Percentiles rank a stretch among this genome's conserved stretches.
Conservation (phyloP, 1,140 invertebrate species). For the Philotrypesis tridentata region DNA sequence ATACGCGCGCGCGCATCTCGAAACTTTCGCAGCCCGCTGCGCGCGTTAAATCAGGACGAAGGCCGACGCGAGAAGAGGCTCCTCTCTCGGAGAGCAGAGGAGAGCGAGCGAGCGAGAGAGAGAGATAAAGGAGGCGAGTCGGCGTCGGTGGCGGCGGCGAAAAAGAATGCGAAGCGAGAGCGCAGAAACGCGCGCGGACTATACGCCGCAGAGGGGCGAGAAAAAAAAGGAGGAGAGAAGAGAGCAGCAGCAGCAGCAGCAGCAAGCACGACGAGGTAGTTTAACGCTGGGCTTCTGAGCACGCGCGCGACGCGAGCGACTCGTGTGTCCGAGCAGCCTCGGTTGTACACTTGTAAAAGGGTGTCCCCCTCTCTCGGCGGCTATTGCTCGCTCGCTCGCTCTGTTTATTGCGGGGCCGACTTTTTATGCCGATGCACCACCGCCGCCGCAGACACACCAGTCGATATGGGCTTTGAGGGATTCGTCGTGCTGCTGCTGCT, state of each 20-base stretch:
- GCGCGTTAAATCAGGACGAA: constrained; percentile 19
- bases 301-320: constrained; percentile 22
- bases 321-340: constrained; percentile 12
- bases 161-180: not conserved
- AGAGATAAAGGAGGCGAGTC: constrained; percentile 4
- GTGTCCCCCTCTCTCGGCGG: constrained; percentile 10
- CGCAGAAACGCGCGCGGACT: too few species aligned
- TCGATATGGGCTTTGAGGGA: not conserved
- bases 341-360: constrained; percentile 31
- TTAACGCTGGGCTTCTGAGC: not conserved
- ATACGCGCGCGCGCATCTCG: not conserved
- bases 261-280: not conserved
- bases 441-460: too few species aligned
- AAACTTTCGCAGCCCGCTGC: not conserved
- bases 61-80: not conserved
- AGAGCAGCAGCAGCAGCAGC: constrained; percentile 36
- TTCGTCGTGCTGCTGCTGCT: not conserved
- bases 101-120: too few species aligned
- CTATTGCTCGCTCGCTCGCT: too few species aligned
- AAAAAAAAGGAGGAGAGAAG: not conserved
- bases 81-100: not conserved
- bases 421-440: not conserved
- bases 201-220: not conserved
- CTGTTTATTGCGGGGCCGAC: not conserved
- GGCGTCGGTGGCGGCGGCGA: not conserved